These are phyloP conservation scores for Chrysolina haemoptera DNA, from an alignment of 2,888 invertebrate species.

Conservation along the genomic window DNA sequence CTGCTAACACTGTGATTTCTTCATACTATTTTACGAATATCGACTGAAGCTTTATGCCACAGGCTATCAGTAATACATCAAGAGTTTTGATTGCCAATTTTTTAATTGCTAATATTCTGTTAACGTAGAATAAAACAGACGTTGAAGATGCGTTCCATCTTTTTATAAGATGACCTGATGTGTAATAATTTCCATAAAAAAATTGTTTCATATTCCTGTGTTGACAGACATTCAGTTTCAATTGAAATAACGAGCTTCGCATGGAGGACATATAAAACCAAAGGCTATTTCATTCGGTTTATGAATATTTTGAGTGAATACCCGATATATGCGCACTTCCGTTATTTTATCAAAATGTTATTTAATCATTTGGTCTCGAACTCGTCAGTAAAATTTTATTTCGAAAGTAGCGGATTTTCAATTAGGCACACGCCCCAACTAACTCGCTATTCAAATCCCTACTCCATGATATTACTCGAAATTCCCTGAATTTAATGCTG, in stretches of 20 bases:
- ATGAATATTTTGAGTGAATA: background rate
- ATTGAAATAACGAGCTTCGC: background rate
- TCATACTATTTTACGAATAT: too few relatives aligned
- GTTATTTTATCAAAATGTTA: background rate
- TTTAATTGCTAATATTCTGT: too few relatives aligned
- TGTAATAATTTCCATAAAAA: background rate
- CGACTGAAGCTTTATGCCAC: too few relatives aligned
- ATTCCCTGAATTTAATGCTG: constrained; percentile 3
- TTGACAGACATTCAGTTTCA: background rate
- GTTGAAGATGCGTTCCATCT: too few relatives aligned
- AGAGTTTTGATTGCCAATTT: too few relatives aligned
- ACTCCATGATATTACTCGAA: constrained; percentile 9
- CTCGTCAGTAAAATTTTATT: background rate
- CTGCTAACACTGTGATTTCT: too few relatives aligned
- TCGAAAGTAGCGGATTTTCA: constrained; percentile 12
- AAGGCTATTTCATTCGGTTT: background rate
- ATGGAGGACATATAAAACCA: background rate
- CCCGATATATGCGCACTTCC: background rate
- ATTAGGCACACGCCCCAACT: constrained; percentile 8
- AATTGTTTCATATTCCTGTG: background rate
- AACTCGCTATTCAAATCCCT: background rate
- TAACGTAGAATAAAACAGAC: too few relatives aligned
- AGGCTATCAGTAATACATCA: too few relatives aligned
- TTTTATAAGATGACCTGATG: too few relatives aligned
- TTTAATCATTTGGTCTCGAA: background rate